Conservation (phyloP, 2,113 vertebrate genomes). For the Seriola rivoliana region DNA sequence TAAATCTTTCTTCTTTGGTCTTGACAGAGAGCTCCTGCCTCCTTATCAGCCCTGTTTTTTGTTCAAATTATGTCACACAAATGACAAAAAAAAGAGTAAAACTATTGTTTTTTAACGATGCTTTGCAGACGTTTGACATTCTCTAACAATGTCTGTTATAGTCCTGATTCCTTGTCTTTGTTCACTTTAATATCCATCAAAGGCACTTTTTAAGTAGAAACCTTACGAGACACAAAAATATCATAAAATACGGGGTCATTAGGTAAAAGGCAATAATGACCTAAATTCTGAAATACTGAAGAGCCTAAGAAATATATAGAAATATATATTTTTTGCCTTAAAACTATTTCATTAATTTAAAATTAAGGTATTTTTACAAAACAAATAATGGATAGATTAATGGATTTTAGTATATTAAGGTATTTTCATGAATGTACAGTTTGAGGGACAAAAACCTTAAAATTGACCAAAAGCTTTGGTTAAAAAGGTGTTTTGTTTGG, state of each 20-base stretch:
- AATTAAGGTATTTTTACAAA: too few species aligned
- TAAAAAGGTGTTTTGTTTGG: too few species aligned
- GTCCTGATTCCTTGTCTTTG: constrained; percentile 7
- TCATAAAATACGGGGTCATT: not conserved
- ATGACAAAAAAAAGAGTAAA: constrained; percentile 9
- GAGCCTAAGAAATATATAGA: too few species aligned
- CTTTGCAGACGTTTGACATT: constrained; percentile 23
- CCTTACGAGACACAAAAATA: not conserved
- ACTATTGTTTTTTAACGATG: constrained; percentile 14
- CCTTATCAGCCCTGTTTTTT: constrained; percentile 10
- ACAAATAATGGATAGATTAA: too few species aligned
- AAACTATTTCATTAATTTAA: too few species aligned
- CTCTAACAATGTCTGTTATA: not conserved
- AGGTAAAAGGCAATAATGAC: not conserved
- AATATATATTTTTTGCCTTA: too few species aligned
- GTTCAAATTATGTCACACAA: constrained; percentile 42
- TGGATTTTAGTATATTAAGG: too few species aligned
- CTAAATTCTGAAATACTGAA: too few species aligned
- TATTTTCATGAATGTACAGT: too few species aligned
- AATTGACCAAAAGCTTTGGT: too few species aligned
- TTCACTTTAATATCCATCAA: constrained; percentile 39
- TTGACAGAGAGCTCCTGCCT: constrained; percentile 2
- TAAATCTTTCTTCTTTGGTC: constrained; percentile 25
- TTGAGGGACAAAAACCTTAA: too few species aligned
- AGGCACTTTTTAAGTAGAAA: not conserved